A percentile compares a stretch with the other conserved stretches of the same genome.
Evolutionary conservation across 1,140 invertebrate genomes (phyloP).

Genomic region (Drosophila pandora): DNA sequence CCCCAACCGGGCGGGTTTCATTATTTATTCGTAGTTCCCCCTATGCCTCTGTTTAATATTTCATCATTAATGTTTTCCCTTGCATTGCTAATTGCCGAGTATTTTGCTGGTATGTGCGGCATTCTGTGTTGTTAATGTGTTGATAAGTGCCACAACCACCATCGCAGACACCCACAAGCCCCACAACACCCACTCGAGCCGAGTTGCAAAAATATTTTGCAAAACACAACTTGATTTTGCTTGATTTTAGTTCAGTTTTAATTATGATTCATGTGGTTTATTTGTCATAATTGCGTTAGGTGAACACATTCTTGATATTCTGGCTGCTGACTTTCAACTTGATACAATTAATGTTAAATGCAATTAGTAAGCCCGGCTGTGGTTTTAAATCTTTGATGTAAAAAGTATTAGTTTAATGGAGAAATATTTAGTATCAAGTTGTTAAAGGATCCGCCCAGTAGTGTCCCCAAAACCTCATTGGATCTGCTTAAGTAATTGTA

Average conservation of each 20-base stretch:
- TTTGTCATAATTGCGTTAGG: slow-evolving; percentile 21
- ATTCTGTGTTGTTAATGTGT: slow-evolving; percentile 36
- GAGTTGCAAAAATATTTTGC: slow-evolving; percentile 9
- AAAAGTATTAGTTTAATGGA: not conserved
- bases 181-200: not conserved
- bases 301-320: slow-evolving; percentile 1
- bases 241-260: slow-evolving; percentile 29
- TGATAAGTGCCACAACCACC: slow-evolving; percentile 24
- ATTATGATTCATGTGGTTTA: slow-evolving; percentile 30
- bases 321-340: not conserved
- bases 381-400: not conserved
- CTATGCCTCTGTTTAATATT: slow-evolving; percentile 39
- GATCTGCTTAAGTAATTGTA: slow-evolving; percentile 16
- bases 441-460: not conserved
- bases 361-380: not conserved
- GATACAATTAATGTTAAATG: slow-evolving; percentile 6
- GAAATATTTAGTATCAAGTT: too few relatives aligned
- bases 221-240: not conserved
- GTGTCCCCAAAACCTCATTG: not conserved
- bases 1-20: not conserved
- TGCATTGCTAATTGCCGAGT: slow-evolving; percentile 45
- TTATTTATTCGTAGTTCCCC: slow-evolving; percentile 33
- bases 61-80: slow-evolving; percentile 49
- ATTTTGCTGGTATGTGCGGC: slow-evolving; percentile 9
- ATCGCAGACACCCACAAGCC: not conserved